These are phyloP conservation scores for Engystomops pustulosus DNA, from an alignment of 2,113 vertebrate genomes.

Conservation along the genomic window DNA sequence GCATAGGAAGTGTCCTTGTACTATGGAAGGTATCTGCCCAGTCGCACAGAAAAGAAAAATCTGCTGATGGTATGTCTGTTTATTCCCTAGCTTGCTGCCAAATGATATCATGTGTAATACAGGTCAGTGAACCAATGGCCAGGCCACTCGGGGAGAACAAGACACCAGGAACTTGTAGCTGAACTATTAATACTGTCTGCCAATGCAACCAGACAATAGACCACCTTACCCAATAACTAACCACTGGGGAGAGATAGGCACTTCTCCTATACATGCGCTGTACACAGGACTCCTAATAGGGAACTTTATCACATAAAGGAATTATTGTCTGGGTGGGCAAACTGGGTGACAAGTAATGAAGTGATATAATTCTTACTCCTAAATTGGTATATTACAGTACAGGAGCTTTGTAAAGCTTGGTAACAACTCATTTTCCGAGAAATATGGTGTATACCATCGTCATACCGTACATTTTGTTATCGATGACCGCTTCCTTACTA, in stretches of 20 bases:
- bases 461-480: too few species aligned
- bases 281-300: not conserved
- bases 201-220: not conserved
- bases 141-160: slow-evolving; percentile 45
- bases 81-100: slow-evolving; percentile 65
- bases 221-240: slow-evolving; percentile 49
- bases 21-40: slow-evolving; percentile 66
- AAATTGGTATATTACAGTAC: too few species aligned
- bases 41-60: slow-evolving; percentile 59
- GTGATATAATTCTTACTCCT: too few species aligned
- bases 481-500: too few species aligned
- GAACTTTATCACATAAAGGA: not conserved
- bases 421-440: too few species aligned
- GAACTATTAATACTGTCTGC: not conserved
- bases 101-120: slow-evolving; percentile 58
- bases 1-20: slow-evolving; percentile 67
- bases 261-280: not conserved
- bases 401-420: too few species aligned
- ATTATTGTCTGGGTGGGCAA: not conserved
- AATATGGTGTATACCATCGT: too few species aligned
- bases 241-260: not conserved
- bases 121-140: slow-evolving; percentile 61
- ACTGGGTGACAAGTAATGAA: not conserved
- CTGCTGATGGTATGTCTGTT: slow-evolving; percentile 73
- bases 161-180: slow-evolving; percentile 1